Evolutionary conservation across 2,888 invertebrate species (phyloP).

Genomic region (Erebia epiphron): DNA sequence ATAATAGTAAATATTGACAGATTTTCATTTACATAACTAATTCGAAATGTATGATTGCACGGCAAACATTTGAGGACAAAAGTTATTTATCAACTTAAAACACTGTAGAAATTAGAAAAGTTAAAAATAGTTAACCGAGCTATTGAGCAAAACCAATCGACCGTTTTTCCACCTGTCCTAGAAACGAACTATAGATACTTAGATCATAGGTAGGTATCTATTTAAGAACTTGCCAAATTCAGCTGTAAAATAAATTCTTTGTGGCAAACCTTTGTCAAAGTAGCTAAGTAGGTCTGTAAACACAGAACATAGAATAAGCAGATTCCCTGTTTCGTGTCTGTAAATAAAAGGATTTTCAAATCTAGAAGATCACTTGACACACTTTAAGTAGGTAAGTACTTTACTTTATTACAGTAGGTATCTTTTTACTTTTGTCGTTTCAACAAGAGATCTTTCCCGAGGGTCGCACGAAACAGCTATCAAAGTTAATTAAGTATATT

Average conservation of each 20-base stretch:
- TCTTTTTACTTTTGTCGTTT: constrained; percentile 23
- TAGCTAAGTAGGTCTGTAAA: not conserved
- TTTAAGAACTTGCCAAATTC: not conserved
- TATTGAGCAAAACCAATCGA: no score
- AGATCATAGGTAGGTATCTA: no score
- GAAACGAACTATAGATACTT: not conserved
- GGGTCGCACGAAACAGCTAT: constrained; percentile 21
- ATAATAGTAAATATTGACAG: no score
- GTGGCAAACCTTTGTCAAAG: constrained; percentile 1
- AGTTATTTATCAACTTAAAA: no score
- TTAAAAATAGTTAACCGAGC: no score
- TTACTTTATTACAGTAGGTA: constrained; percentile 14
- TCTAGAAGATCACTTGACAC: constrained; percentile 13
- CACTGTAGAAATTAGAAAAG: no score
- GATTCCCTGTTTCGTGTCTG: not conserved
- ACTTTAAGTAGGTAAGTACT: constrained; percentile 4
- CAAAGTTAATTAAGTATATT: constrained; percentile 36
- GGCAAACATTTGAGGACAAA: no score
- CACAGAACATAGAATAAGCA: no score
- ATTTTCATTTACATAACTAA: no score
- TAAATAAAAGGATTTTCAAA: constrained; percentile 17
- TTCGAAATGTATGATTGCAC: no score
- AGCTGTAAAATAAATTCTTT: not conserved
- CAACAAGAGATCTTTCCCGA: constrained; percentile 7
- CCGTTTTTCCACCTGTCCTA: no score